Base-by-base conservation (phyloP, 2,888 invertebrate species). In the Monopis laevigella region DNA sequence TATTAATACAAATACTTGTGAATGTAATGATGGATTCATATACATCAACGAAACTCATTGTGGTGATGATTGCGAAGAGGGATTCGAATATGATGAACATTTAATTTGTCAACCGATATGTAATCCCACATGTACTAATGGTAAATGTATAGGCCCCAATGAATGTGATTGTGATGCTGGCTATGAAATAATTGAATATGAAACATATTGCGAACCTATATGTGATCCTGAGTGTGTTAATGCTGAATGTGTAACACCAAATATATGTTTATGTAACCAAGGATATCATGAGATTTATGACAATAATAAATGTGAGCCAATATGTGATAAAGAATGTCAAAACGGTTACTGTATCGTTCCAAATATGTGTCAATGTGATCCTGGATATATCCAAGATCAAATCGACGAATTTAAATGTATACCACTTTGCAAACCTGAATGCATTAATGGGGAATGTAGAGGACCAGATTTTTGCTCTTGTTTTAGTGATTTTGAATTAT, bases 381-480 rank as follows among this genome's bases (percentile, higher is more conserved):
- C 18, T 13, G 46, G 45, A 10, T 45, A 47, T 13, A 10, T 3
- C 2, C 11, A 2, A 5, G 11, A 19, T 12, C 13, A 36, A 24
- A 12, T 2, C 10, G 21, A 42, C n/a, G 16, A 12, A 16, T 48
- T 10, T 45, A 14, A 43, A 30, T 59, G 59, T 16, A 11, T 39
- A 42, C 44, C 59, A 12, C 44, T 49, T 40, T 62, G 62, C 45
- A 45, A 51, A 18, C 42, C 52, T 8, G 41, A 47, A 16, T 68
- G 65, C 40, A 39, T 52, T 29, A 56, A 64, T 41, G 57, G 52
- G 11, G 46, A 44, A 14, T 66, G 66, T 18, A 40, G 47, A 10
- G 46, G 47, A 10, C 62, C 65, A 1, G 48, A 63, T 40, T 45
- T 34, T 17, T 66, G 64, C 43, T 18, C 42, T 11, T 64, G 63